These are phyloP conservation scores for Caenorhabditis inopinata DNA, from an alignment of 1,140 invertebrate species.

Conservation along the genomic window DNA sequence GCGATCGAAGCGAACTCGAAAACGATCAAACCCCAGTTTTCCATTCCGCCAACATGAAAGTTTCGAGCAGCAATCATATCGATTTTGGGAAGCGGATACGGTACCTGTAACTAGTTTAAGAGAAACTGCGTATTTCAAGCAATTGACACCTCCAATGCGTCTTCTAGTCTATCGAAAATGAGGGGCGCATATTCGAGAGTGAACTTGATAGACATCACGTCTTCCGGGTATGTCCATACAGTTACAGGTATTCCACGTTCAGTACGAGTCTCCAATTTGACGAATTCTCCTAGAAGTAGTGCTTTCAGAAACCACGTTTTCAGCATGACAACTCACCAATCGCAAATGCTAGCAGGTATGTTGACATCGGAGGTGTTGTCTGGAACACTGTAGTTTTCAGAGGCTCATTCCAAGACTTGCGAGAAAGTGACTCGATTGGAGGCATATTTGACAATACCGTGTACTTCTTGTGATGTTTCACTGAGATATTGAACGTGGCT, in stretches of 20 bases:
- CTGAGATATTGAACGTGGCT: constrained; percentile 74
- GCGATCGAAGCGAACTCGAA: constrained; percentile 57
- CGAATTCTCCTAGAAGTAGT: constrained; percentile 55
- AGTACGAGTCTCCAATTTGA: constrained; percentile 55
- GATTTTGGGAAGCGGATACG: constrained; percentile 63
- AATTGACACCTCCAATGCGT: constrained; percentile 55
- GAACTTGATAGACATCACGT: constrained; percentile 52
- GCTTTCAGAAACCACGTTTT: not conserved
- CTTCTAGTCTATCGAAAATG: constrained; percentile 61
- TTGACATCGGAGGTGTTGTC: constrained; percentile 69
- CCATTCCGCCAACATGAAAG: constrained; percentile 69
- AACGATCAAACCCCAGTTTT: constrained; percentile 69
- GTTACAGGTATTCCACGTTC: constrained; percentile 59
- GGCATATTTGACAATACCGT: constrained; percentile 57
- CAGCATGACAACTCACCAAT: constrained; percentile 62
- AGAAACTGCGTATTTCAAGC: constrained; percentile 30
- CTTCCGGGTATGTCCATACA: constrained; percentile 56
- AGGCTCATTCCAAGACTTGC: not conserved
- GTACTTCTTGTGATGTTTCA: constrained; percentile 62
- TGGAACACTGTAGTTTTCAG: constrained; percentile 59
- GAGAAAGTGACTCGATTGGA: not conserved
- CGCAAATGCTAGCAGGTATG: constrained; percentile 69
- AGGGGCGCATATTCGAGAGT: constrained; percentile 60
- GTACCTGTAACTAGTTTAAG: constrained; percentile 47
- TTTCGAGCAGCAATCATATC: constrained; percentile 69